Percentiles rank a stretch among this genome's conserved stretches.
phyloP scores from a whole-genome alignment of 2,113 vertebrate species.

The Pituophis catenifer region DNA sequence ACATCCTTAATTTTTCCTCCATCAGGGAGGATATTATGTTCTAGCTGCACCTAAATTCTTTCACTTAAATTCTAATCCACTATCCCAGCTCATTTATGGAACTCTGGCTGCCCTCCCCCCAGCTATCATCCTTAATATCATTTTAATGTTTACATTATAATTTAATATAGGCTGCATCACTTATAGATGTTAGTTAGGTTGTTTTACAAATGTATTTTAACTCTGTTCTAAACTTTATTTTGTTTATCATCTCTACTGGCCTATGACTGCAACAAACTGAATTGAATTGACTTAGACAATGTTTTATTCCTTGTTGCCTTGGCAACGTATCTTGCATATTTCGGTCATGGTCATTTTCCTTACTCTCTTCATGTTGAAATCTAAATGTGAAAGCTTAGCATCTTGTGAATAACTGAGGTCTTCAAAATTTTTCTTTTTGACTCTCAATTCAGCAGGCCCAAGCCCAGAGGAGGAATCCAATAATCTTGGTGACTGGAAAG shows the following conservation, averaged over 20 bases:
- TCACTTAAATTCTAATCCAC: background rate
- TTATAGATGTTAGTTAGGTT: background rate
- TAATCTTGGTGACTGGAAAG: background rate
- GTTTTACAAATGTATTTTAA: background rate
- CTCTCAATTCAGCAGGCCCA: background rate
- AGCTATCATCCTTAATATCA: background rate
- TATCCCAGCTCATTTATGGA: background rate
- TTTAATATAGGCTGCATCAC: background rate
- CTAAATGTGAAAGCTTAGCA: background rate
- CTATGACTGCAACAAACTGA: background rate
- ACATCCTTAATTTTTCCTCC: background rate
- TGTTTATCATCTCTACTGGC: background rate
- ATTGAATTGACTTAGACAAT: background rate
- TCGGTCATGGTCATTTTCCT: background rate
- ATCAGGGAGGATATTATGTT: background rate
- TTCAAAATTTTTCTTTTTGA: background rate
- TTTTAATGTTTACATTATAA: background rate
- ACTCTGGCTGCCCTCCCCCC: background rate
- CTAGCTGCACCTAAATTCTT: background rate
- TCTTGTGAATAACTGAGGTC: background rate
- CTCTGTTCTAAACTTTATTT: background rate
- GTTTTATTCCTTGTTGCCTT: background rate
- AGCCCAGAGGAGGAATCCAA: background rate
- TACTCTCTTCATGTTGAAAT: background rate
- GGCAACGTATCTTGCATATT: background rate